Conservation (phyloP, 2,888 invertebrate species). For the Griposia aprilina region DNA sequence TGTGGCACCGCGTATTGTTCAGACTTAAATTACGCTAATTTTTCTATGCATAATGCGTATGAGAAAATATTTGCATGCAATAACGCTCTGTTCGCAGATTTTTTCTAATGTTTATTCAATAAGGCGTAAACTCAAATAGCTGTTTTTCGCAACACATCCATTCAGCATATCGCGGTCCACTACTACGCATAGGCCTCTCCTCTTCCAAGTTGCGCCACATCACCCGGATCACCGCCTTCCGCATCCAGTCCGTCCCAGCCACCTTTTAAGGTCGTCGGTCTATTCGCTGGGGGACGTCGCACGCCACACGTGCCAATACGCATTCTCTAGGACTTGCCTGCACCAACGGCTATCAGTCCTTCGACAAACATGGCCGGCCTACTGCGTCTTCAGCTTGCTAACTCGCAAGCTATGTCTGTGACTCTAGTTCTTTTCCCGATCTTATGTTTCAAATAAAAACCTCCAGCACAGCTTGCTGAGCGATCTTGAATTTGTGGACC, state of each 20-base stretch:
- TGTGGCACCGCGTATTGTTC: slow-evolving; percentile 52
- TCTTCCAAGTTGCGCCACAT: neutral
- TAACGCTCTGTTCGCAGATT: slow-evolving; percentile 17
- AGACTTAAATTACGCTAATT: slow-evolving; percentile 45
- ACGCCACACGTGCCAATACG: neutral
- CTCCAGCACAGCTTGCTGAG: neutral
- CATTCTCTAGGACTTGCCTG: neutral
- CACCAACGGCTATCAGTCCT: neutral
- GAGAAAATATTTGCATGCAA: slow-evolving; percentile 47
- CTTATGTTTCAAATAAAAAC: neutral
- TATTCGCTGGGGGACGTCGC: neutral
- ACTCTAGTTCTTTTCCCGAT: neutral
- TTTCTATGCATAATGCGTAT: slow-evolving; percentile 46
- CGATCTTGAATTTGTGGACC: slow-evolving; percentile 1
- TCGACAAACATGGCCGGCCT: neutral
- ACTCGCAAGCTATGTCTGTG: neutral
- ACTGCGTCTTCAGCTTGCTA: neutral
- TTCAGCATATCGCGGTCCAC: neutral
- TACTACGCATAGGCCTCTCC: no score
- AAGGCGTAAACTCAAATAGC: neutral
- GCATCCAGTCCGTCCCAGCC: neutral
- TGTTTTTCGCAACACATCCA: neutral
- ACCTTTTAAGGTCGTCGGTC: neutral
- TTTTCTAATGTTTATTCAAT: slow-evolving; percentile 50
- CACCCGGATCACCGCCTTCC: neutral